These are phyloP conservation scores for Gallinago media DNA, from an alignment of 2,113 vertebrate species.

Conservation along the genomic window DNA sequence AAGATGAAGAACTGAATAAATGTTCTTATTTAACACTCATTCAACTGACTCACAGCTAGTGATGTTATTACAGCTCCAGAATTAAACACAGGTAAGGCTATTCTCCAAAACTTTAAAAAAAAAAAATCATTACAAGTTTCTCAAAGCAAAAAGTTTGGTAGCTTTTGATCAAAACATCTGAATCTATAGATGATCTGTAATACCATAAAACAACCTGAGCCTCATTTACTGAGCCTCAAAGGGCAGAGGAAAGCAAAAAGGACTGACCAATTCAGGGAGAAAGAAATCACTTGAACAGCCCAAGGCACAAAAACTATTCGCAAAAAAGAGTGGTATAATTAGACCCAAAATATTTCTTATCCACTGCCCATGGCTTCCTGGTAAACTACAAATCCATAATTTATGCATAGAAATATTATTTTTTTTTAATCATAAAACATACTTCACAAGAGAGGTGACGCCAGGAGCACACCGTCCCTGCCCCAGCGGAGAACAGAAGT, in stretches of 20 bases:
- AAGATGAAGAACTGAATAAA: background rate
- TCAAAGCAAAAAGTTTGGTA: background rate
- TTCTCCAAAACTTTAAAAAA: background rate
- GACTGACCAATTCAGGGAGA: background rate
- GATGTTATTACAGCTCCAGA: background rate
- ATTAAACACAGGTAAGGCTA: background rate
- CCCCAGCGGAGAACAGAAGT: background rate
- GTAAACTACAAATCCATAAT: background rate
- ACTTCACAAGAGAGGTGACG: background rate
- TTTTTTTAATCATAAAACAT: background rate
- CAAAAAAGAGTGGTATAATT: background rate
- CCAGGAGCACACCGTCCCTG: background rate
- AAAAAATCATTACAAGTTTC: background rate
- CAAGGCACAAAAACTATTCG: background rate
- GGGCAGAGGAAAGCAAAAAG: background rate
- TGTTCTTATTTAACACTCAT: background rate
- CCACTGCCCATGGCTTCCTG: background rate
- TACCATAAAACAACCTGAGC: background rate
- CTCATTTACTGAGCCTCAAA: background rate
- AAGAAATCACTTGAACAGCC: background rate
- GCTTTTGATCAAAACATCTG: background rate
- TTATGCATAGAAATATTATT: background rate
- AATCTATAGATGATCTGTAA: background rate
- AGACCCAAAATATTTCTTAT: background rate
- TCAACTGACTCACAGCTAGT: background rate